Evolutionary conservation across 2,888 invertebrate species (phyloP), one percentile per base, ranked within the genome.

Genomic region (Ichneumon xanthorius): DNA sequence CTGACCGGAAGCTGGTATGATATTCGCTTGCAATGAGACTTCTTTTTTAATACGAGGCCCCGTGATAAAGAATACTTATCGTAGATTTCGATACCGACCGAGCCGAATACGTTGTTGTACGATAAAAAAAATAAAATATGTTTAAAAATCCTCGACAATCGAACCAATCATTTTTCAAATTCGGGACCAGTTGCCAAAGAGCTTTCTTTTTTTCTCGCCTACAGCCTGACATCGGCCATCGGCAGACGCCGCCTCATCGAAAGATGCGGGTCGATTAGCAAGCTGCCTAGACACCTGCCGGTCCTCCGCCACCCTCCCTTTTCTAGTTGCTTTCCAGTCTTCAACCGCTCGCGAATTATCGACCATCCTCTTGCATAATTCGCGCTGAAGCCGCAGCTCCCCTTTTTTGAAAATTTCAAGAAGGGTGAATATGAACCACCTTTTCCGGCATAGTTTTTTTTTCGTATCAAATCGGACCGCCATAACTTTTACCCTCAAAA

Each of bases 281-380:
- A 87, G 86, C 84, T 86, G 88, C 37, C 48, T 73, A 76, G 82
- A 87, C 89, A 89, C 86, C 88, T 89, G 86, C 86, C 55, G 26
- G 9, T 45, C n/a, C 22, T 40, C 40, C 14, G 55, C 22, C 16
- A 22, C 3, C 9, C 26, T 26, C 9, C 37, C 19, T 37, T 61
- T 73, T 26, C 40, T 14, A 73, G 22, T 40, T 9, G 14, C 0
- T 45, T 58, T 26, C 19, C 58, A 22, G 11, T 22, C 3, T 58
- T 58, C 26, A 22, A 58, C 22, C n/a, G 22, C 9, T 58, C 40
- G 3, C 40, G 26, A 58, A 40, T 26, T 61, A 61, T 73, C 73
- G 73, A 45, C 45, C 0, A 16, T 40, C 11, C 16, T 40, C 40
- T 9, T 40, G 58, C 40, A 45, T 0, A 5, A 40, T 40, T 73